Conservation (phyloP, 2,797 vertebrate species). For the Anguilla marmorata region DNA sequence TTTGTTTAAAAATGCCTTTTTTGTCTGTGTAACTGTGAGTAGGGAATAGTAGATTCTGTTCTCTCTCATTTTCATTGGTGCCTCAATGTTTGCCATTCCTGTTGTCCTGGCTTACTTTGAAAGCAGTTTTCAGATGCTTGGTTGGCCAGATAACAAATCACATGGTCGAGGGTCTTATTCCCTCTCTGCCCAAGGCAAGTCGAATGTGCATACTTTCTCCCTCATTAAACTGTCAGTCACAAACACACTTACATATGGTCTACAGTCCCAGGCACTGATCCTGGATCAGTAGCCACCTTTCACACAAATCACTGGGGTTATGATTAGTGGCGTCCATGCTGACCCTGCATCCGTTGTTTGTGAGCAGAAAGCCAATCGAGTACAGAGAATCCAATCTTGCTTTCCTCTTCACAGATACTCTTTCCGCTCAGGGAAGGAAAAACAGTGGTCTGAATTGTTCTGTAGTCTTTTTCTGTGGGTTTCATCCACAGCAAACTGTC, state of each 20-base stretch:
- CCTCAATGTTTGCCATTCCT: background rate
- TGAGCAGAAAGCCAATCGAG: background rate
- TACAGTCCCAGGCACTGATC: background rate
- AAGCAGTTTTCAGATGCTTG: background rate
- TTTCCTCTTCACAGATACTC: slow-evolving; percentile 2
- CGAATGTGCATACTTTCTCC: background rate
- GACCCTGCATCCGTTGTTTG: background rate
- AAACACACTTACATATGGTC: background rate
- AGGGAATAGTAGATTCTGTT: background rate
- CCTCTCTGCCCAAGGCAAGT: background rate
- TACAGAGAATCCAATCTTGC: slow-evolving; percentile 13
- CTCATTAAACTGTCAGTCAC: background rate
- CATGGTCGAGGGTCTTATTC: background rate
- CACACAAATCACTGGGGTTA: background rate
- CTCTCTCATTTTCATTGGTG: background rate
- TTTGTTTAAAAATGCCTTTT: background rate
- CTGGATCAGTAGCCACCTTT: background rate
- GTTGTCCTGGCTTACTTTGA: background rate
- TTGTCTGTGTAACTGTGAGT: background rate
- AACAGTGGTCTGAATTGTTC: background rate
- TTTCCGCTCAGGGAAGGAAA: background rate
- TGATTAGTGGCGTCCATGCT: background rate
- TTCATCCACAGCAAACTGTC: slow-evolving; percentile 1
- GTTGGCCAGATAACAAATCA: background rate
- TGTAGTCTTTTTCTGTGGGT: background rate